phyloP scores from a whole-genome alignment of 2,888 invertebrate species.

The Diarsia mendica region DNA sequence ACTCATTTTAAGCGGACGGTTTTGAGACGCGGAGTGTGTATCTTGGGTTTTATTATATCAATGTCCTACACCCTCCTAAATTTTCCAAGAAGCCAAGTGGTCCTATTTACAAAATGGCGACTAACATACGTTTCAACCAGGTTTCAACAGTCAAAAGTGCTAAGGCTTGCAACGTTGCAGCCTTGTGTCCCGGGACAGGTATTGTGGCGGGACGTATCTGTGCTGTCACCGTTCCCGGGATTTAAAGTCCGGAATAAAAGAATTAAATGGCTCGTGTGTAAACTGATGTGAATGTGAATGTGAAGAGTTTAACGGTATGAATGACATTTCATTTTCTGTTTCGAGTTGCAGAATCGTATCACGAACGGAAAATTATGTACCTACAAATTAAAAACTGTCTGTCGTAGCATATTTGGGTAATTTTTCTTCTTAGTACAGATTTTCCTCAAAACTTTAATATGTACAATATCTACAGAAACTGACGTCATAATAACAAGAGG shows the following conservation, averaged over 20 bases:
- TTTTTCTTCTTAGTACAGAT: neutral
- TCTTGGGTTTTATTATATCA: no score
- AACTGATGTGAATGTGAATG: conserved; percentile 31
- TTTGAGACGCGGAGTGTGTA: no score
- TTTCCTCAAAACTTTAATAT: neutral
- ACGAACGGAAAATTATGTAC: neutral
- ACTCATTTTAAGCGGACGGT: no score
- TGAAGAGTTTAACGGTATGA: conserved; percentile 8
- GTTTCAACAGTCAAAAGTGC: conserved; percentile 43
- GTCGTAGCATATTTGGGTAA: neutral
- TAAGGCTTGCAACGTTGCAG: conserved; percentile 30
- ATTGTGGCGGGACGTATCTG: conserved; percentile 43
- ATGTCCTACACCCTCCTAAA: conserved; percentile 1
- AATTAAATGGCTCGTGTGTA: conserved; percentile 46
- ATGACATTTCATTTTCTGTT: neutral
- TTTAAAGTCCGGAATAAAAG: conserved; percentile 40
- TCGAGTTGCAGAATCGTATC: neutral
- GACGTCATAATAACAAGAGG: neutral
- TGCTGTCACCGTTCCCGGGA: conserved; percentile 41
- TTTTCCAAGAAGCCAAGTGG: conserved; percentile 9
- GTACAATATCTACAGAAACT: neutral
- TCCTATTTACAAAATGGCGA: conserved; percentile 39
- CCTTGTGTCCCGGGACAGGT: conserved; percentile 21
- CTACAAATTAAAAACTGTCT: neutral
- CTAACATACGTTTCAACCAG: conserved; percentile 28